A percentile compares a stretch with the other conserved stretches of the same genome.
Evolutionary conservation across 2,113 vertebrate species (phyloP).

Genomic region (Xiphias gladius): DNA sequence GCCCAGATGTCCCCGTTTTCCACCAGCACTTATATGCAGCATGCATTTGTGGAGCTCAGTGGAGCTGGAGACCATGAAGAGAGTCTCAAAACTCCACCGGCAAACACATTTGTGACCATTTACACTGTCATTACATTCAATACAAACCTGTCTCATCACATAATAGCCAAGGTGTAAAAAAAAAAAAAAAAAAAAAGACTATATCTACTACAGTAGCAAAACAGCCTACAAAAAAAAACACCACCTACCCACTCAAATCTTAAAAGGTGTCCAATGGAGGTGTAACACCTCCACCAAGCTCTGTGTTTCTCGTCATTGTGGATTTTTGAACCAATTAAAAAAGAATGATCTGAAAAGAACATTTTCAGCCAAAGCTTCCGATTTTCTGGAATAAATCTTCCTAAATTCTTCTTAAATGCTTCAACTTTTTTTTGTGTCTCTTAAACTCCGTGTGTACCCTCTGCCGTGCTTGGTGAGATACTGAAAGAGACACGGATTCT

Average conservation of each 20-base stretch:
- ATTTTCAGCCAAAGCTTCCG: not conserved
- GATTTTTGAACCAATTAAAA: not conserved
- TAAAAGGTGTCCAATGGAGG: not conserved
- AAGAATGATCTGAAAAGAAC: not conserved
- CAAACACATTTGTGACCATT: too few relatives aligned
- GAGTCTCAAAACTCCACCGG: too few relatives aligned
- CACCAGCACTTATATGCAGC: too few relatives aligned
- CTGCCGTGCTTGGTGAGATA: not conserved
- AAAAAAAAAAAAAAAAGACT: not conserved
- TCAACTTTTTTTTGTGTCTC: not conserved
- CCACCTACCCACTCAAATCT: not conserved
- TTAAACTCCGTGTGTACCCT: not conserved
- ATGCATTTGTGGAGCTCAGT: too few relatives aligned
- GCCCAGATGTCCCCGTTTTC: too few relatives aligned
- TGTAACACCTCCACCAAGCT: not conserved
- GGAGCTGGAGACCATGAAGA: too few relatives aligned
- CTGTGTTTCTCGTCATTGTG: not conserved
- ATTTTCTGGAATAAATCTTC: not conserved
- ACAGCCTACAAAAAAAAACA: not conserved
- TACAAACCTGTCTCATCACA: not conserved
- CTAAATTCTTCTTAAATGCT: not conserved
- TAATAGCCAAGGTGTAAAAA: not conserved
- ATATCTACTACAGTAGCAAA: not conserved
- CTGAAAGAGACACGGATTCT: conserved; percentile 1
- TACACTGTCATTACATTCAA: too few relatives aligned